These are phyloP conservation scores for Sebastolobus altivelis DNA, from an alignment of 2,797 vertebrate genomes.

Conservation along the genomic window DNA sequence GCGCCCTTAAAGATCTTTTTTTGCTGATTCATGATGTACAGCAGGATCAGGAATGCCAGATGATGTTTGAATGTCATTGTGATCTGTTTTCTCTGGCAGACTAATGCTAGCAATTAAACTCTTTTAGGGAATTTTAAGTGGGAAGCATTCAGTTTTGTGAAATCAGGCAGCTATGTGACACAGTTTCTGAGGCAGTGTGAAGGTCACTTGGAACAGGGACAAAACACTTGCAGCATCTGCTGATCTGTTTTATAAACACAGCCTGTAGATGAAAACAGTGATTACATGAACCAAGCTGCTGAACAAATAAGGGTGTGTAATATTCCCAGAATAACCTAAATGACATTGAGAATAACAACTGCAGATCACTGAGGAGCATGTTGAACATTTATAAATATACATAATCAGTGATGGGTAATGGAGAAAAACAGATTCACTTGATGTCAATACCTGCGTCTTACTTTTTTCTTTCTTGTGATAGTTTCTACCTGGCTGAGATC, in stretches of 20 bases:
- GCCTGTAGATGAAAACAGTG: slow-evolving; percentile 26
- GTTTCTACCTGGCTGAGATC: slow-evolving; percentile 99
- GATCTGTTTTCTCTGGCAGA: background rate
- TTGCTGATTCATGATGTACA: background rate
- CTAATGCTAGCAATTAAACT: background rate
- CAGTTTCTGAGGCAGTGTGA: background rate
- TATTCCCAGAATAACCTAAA: slow-evolving; percentile 18
- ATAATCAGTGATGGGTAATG: slow-evolving; percentile 89
- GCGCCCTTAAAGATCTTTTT: background rate
- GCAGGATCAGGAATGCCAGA: background rate
- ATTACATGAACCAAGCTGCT: slow-evolving; percentile 37
- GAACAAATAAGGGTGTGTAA: slow-evolving; percentile 27
- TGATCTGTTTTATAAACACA: slow-evolving; percentile 57
- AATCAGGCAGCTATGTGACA: background rate
- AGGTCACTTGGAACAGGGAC: slow-evolving; percentile 4
- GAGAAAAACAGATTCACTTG: slow-evolving; percentile 80
- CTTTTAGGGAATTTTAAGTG: background rate
- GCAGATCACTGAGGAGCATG: background rate
- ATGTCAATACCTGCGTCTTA: background rate
- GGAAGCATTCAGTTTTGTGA: background rate
- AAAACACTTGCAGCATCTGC: slow-evolving; percentile 15
- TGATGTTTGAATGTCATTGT: background rate
- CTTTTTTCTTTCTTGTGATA: slow-evolving; percentile 82
- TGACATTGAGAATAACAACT: slow-evolving; percentile 4
- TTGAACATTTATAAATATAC: slow-evolving; percentile 59